These are phyloP conservation scores for Elephantulus edwardii DNA, from an alignment of 2,113 vertebrate genomes.

Conservation along the genomic window DNA sequence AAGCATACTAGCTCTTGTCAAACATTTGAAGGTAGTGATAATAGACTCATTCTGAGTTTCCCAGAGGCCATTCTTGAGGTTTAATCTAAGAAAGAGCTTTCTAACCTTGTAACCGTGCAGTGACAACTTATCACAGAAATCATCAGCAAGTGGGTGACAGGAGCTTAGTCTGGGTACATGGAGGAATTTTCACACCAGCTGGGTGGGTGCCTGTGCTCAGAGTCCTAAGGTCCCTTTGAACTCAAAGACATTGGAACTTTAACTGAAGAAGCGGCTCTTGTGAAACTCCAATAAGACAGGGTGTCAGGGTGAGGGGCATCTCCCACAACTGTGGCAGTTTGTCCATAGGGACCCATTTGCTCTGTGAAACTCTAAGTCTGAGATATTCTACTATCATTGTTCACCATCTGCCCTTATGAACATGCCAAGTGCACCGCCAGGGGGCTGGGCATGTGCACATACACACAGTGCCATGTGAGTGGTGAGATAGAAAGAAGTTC, in stretches of 20 bases:
- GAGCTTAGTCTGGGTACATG: background rate
- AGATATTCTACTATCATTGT: background rate
- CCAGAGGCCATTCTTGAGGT: background rate
- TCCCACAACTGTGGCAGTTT: background rate
- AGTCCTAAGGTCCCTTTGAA: background rate
- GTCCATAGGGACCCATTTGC: background rate
- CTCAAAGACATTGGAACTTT: background rate
- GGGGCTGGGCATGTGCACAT: background rate
- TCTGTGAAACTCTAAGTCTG: background rate
- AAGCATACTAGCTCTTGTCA: background rate
- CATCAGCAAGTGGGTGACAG: background rate
- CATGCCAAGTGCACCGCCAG: background rate
- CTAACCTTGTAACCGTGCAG: background rate
- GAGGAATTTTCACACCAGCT: background rate
- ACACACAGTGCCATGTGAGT: background rate
- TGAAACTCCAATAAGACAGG: background rate
- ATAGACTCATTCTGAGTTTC: constrained; percentile 2
- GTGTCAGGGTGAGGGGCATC: background rate
- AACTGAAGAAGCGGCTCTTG: background rate
- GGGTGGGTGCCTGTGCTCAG: background rate
- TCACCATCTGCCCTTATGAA: background rate
- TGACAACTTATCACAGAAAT: background rate
- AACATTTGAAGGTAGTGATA: background rate
- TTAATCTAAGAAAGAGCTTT: background rate
- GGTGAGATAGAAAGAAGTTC: background rate